Evolutionary conservation across 2,113 vertebrate genomes (phyloP).

Genomic region (Xenotilapia leptura): DNA sequence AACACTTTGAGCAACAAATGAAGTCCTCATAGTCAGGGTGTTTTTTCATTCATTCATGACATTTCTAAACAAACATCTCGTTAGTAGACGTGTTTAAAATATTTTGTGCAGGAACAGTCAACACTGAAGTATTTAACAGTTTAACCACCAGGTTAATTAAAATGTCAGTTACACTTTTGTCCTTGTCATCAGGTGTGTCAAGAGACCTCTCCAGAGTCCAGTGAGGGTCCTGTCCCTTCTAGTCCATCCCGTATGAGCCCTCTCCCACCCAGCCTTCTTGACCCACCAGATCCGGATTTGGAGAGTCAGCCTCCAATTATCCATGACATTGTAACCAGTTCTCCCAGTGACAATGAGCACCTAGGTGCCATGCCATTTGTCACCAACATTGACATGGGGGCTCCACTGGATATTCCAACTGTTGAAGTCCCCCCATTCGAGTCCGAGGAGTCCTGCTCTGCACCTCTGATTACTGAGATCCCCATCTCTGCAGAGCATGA

Average conservation of each 20-base stretch:
- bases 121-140: background rate
- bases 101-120: background rate
- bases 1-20: background rate
- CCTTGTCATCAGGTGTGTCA: slow-evolving; percentile 64
- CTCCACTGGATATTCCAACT: slow-evolving; percentile 22
- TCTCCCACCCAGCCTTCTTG: background rate
- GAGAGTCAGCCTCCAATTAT: slow-evolving; percentile 71
- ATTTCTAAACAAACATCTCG: background rate
- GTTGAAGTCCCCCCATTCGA: slow-evolving; percentile 12
- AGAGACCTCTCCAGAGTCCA: slow-evolving; percentile 62
- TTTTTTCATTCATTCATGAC: background rate
- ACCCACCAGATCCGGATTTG: slow-evolving; percentile 30
- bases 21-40: background rate
- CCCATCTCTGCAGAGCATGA: background rate
- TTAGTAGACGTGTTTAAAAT: background rate
- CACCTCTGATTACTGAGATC: background rate
- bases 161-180: background rate
- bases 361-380: slow-evolving; percentile 60
- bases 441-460: background rate
- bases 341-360: slow-evolving; percentile 67
- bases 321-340: slow-evolving; percentile 69
- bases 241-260: slow-evolving; percentile 40
- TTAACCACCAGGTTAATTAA: background rate
- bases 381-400: slow-evolving; percentile 48
- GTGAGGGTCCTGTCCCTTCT: slow-evolving; percentile 44